Conservation (phyloP, 1,140 invertebrate genomes). For the Calephelis virginiensis region DNA sequence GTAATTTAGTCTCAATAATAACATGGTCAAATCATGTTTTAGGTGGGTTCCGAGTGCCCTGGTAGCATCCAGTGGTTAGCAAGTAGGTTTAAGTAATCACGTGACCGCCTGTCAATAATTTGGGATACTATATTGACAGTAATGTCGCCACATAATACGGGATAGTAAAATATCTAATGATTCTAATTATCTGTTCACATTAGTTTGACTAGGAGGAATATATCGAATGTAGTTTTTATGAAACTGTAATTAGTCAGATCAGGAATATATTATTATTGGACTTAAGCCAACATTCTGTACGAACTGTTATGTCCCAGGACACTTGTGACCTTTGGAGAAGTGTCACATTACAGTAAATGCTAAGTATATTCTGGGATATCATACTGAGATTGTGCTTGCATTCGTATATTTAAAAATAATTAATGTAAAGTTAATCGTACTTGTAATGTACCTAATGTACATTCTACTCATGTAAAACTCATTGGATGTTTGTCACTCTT, state of each 20-base stretch:
- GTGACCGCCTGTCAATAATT: slow-evolving; percentile 11
- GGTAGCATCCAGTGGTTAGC: slow-evolving; percentile 25
- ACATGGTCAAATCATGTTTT: slow-evolving; percentile 29
- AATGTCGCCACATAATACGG: slow-evolving; percentile 27
- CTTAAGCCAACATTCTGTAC: slow-evolving; percentile 25
- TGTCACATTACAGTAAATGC: slow-evolving; percentile 19
- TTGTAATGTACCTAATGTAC: too few species aligned
- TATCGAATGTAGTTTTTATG: slow-evolving; percentile 2
- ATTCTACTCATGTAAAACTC: too few species aligned
- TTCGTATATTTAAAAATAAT: too few species aligned
- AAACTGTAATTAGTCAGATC: neutral
- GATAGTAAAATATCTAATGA: slow-evolving; percentile 21
- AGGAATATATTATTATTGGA: slow-evolving; percentile 5
- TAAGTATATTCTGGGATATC: slow-evolving; percentile 23
- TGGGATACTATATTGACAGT: too few species aligned
- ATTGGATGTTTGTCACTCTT: too few species aligned
- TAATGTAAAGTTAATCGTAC: too few species aligned
- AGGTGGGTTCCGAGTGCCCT: slow-evolving; percentile 23
- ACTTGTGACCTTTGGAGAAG: slow-evolving; percentile 14
- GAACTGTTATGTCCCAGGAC: slow-evolving; percentile 20
- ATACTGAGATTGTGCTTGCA: neutral
- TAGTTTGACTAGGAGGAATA: slow-evolving; percentile 16
- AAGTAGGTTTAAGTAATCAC: slow-evolving; percentile 18
- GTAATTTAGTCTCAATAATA: slow-evolving; percentile 21
- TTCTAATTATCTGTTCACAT: slow-evolving; percentile 18